phyloP scores from a whole-genome alignment of 2,797 vertebrate species.

The Rhynchonycteris naso region DNA sequence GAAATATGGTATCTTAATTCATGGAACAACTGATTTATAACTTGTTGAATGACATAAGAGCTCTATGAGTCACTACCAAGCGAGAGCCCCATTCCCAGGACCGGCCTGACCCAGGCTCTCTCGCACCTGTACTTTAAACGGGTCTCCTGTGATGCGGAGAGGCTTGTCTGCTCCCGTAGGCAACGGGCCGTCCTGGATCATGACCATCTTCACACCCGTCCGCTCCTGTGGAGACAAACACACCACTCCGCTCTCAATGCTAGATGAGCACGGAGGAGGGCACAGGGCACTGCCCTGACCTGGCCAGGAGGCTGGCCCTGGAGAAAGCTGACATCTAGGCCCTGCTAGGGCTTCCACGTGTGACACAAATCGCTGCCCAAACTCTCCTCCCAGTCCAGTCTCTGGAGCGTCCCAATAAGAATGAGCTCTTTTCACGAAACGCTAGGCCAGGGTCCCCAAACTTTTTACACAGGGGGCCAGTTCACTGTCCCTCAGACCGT shows the following conservation, averaged over 20 bases:
- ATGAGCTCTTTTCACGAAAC: fast-evolving
- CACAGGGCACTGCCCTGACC: background rate
- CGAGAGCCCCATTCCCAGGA: fast-evolving
- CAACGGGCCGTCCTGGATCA: slow-evolving; percentile 99
- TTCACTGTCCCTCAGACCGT: too few relatives aligned
- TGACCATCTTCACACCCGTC: slow-evolving; percentile 99
- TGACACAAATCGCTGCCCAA: fast-evolving
- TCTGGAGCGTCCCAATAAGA: fast-evolving
- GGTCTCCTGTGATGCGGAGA: slow-evolving; percentile 98
- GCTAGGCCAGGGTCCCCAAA: too few relatives aligned
- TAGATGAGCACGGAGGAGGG: fast-evolving
- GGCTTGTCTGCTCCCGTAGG: slow-evolving; percentile 99
- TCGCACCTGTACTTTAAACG: slow-evolving; percentile 98
- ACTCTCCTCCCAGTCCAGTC: background rate
- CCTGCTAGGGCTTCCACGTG: fast-evolving
- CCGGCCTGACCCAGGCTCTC: fast-evolving
- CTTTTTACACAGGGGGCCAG: too few relatives aligned
- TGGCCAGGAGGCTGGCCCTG: background rate
- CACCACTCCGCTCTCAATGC: background rate
- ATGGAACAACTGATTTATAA: background rate
- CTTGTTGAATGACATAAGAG: background rate
- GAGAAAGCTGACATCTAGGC: background rate
- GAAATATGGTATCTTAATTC: too few relatives aligned
- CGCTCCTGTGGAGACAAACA: slow-evolving; percentile 91
- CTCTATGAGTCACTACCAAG: too few relatives aligned